phyloP scores from a whole-genome alignment of 2,797 vertebrate genomes.

The Phrynocephalus vlangalii region DNA sequence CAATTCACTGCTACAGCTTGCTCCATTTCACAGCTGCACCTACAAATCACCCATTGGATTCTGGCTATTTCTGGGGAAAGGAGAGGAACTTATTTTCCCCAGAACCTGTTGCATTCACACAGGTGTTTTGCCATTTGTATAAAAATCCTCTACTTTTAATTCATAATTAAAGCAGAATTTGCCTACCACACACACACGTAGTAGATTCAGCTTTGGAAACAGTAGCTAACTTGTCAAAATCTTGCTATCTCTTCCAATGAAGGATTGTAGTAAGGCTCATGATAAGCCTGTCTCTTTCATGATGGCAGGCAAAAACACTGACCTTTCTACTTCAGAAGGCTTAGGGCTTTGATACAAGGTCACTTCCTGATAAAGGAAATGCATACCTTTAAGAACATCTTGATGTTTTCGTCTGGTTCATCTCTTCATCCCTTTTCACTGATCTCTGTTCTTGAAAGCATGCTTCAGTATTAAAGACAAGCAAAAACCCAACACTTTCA shows the following conservation, averaged over 20 bases:
- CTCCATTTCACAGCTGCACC: too few relatives aligned
- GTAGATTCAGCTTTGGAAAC: constrained; percentile 40
- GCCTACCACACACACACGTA: not conserved
- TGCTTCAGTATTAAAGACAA: not conserved
- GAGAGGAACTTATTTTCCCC: not conserved
- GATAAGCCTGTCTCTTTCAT: constrained; percentile 69
- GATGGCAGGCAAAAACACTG: constrained; percentile 61
- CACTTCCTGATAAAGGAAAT: constrained; percentile 64
- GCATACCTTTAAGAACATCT: constrained; percentile 42
- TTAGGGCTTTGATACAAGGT: constrained; percentile 44
- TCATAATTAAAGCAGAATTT: not conserved
- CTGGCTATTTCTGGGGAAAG: not conserved
- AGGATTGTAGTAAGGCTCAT: constrained; percentile 41
- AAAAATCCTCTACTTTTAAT: not conserved
- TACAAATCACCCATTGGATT: too few relatives aligned
- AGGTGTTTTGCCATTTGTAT: not conserved
- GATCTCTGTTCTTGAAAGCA: not conserved
- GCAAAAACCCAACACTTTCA: not conserved
- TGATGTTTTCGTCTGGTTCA: not conserved
- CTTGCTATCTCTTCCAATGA: constrained; percentile 57
- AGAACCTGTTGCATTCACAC: not conserved
- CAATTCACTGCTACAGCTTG: too few relatives aligned
- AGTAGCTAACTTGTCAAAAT: constrained; percentile 29
- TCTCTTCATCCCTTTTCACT: fast-evolving
- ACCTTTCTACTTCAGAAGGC: constrained; percentile 33